Base-by-base conservation (phyloP, 2,888 invertebrate species). In the Nomada flava region DNA sequence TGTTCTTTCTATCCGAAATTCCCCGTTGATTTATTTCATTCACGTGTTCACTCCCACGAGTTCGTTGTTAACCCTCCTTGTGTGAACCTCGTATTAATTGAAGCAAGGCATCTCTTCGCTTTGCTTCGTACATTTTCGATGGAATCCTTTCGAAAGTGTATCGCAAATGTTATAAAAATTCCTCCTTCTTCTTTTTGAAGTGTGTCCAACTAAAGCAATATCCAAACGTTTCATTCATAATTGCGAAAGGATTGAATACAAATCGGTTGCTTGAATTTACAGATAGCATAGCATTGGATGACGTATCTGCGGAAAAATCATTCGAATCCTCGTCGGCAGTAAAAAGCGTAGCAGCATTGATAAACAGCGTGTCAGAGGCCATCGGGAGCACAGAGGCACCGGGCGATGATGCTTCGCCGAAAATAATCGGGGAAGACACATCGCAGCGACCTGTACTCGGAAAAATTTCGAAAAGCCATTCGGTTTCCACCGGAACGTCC, bases 401-500 rank as follows among this genome's bases (percentile, higher is more conserved):
- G 29, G 29, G 57, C 36, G 55, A 15, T 42, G 36, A 55, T 11
- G 59, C 11, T 57, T 26, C 63, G 11, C 23, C 68, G 7, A 67
- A 79, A 63, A 29, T 20, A n/a, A 71, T 71, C 5, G 47, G 18
- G 5, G 68, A 57, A 5, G 71, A 83, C 5, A 75, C 52, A 20
- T 76, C 68, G 47, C 85, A 86, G 70, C 85, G 62, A 70, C 70
- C 78, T 4, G 60, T 18, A 55, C 76, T 68, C n/a, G 76, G 50
- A 4, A 78, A 81, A 64, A 72, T 83, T 23, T 18, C 60, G 2
- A 86, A 80, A 63, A 82, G 67, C 29, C 83, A 89, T 59, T 89
- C 94, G 47, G 94, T 94, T 60, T 97, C 97, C 77, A 97, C 96
- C 67, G 97, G 97, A 79, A 98, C 98, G 50, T 98, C 97, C 50